phyloP scores from a whole-genome alignment of 2,888 invertebrate genomes.

The Chrysolina oricalcia region DNA sequence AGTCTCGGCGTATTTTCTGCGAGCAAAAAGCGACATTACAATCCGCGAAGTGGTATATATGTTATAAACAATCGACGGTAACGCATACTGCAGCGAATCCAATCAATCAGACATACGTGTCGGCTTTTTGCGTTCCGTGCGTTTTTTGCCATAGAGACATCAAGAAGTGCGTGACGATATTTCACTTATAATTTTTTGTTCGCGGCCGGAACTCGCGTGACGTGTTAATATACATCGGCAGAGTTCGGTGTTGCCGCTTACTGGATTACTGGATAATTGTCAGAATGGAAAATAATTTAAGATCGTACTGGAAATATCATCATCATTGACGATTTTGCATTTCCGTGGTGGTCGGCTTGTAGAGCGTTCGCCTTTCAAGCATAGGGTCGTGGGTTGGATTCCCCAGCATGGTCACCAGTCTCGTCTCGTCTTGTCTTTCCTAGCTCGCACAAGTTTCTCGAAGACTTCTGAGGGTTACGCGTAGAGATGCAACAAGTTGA shows the following conservation, averaged over 20 bases:
- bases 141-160: constrained; percentile 55
- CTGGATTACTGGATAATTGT: no score
- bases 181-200: constrained; percentile 60
- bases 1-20: constrained; percentile 32
- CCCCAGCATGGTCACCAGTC: no score
- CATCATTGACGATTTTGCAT: no score
- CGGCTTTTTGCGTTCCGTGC: constrained; percentile 50
- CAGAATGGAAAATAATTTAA: no score
- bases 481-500: no score
- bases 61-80: constrained; percentile 60
- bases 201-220: constrained; percentile 54
- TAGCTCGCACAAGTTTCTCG: no score
- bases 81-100: constrained; percentile 56
- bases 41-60: constrained; percentile 53
- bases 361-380: no score
- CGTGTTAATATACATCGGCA: constrained; percentile 52
- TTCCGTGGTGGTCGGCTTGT: no score
- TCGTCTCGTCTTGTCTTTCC: no score
- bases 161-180: constrained; percentile 61
- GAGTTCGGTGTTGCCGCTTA: not conserved
- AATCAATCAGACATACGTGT: constrained; percentile 62
- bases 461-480: no score
- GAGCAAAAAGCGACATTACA: constrained; percentile 45
- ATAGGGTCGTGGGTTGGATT: no score
- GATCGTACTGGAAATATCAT: no score